Conservation (phyloP, 2,797 vertebrate genomes). For the Bucorvus abyssinicus region DNA sequence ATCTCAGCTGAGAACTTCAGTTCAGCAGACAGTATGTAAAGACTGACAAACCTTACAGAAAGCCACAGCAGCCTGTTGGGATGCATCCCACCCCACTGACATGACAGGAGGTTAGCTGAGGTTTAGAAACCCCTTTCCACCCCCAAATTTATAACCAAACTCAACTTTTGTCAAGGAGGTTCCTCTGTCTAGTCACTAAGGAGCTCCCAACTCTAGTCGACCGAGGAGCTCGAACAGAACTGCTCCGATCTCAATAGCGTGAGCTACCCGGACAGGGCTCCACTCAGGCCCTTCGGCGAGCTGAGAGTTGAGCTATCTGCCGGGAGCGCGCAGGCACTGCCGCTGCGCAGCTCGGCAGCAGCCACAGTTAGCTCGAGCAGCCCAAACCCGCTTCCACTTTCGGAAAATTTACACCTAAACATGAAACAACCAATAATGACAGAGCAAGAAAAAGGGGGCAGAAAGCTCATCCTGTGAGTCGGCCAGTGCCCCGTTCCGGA, state of each 20-base stretch:
- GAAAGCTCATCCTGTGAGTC: not conserved
- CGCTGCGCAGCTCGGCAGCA: fast-evolving
- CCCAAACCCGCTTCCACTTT: not conserved
- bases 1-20: not conserved
- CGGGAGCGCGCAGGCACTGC: not conserved
- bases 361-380: not conserved
- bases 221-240: not conserved
- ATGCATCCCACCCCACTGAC: fast-evolving
- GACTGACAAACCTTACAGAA: not conserved
- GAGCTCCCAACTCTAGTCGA: not conserved
- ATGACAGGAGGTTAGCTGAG: not conserved
- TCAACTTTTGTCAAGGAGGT: not conserved
- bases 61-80: not conserved
- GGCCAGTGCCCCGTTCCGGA: fast-evolving
- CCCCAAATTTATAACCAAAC: not conserved
- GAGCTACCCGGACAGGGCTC: fast-evolving
- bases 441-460: not conserved
- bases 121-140: not conserved
- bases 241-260: fast-evolving
- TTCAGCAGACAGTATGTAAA: not conserved
- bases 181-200: not conserved
- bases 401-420: fast-evolving
- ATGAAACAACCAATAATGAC: not conserved
- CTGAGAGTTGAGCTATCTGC: fast-evolving
- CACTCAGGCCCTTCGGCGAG: fast-evolving